A percentile compares a stretch with the other conserved stretches of the same genome.
Evolutionary conservation across 92 coral and sea anemone species (phyloP).

Genomic region (Parazoanthus atlanticus): DNA sequence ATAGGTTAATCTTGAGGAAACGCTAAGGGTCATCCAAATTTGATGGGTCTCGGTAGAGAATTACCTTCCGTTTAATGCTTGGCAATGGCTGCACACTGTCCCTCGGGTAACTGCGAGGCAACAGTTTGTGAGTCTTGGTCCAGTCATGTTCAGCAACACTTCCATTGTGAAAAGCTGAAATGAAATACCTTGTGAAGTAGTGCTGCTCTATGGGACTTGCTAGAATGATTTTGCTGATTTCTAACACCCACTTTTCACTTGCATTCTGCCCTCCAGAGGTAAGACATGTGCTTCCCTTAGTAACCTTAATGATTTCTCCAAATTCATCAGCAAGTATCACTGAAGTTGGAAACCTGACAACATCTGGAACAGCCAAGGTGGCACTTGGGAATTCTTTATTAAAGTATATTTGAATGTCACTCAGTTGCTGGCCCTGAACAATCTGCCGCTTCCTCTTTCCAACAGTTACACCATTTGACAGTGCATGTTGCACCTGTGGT

Average conservation of each 20-base stretch:
- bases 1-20: conserved; percentile 53
- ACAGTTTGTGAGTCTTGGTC: conserved; percentile 56
- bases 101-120: conserved; percentile 40
- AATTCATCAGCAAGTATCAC: conserved; percentile 38
- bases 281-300: conserved; percentile 30
- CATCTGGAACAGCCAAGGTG: conserved; percentile 21
- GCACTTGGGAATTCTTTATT: not conserved
- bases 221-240: no score
- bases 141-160: conserved; percentile 52
- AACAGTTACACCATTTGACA: no score
- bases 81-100: conserved; percentile 59
- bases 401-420: no score
- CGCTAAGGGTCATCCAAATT: conserved; percentile 53
- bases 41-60: conserved; percentile 69
- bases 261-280: conserved; percentile 12
- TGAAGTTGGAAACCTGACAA: conserved; percentile 18
- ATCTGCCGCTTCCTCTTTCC: no score
- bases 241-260: conserved; percentile 31
- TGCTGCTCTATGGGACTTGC: conserved; percentile 39
- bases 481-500: no score
- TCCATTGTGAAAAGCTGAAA: conserved; percentile 53
- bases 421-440: no score
- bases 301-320: conserved; percentile 48
- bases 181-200: conserved; percentile 48
- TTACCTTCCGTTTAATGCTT: conserved; percentile 54